phyloP scores from a whole-genome alignment of 2,888 invertebrate genomes.

The Embidobia sp. region DNA sequence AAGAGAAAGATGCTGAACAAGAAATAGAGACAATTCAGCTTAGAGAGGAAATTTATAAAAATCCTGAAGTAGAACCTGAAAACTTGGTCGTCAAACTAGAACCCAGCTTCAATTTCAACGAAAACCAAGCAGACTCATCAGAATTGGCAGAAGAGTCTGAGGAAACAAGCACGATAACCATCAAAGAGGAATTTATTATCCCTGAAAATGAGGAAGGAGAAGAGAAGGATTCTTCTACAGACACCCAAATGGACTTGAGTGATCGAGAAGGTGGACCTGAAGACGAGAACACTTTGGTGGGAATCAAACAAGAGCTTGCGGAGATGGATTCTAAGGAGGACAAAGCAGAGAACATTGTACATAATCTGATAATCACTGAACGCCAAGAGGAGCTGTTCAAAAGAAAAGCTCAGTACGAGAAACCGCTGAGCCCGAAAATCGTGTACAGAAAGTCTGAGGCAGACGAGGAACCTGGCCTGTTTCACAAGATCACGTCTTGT shows the following conservation, averaged over 20 bases:
- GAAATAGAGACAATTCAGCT: background rate
- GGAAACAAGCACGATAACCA: conserved; percentile 3
- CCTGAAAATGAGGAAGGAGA: conserved; percentile 28
- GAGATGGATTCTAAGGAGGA: too few species aligned
- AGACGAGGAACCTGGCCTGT: conserved; percentile 22
- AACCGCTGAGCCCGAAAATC: conserved; percentile 10
- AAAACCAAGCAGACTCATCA: background rate
- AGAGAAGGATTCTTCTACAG: background rate
- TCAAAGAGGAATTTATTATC: conserved; percentile 49
- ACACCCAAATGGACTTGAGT: background rate
- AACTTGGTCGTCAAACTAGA: too few species aligned
- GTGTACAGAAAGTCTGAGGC: conserved; percentile 22
- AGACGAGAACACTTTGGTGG: background rate
- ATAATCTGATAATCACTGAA: conserved; percentile 4
- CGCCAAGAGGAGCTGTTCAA: conserved; percentile 18
- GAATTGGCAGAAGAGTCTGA: too few species aligned
- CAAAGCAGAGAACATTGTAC: too few species aligned
- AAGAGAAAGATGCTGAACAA: conserved; percentile 6
- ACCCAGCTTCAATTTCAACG: too few species aligned
- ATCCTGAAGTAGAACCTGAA: too few species aligned
- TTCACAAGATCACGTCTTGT: conserved; percentile 42
- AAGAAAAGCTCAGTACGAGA: conserved; percentile 17
- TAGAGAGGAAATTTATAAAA: too few species aligned
- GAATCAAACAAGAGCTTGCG: too few species aligned
- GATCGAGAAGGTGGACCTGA: background rate